Evolutionary conservation across 1,140 invertebrate genomes (phyloP).

Genomic region (Aphelinus certus): DNA sequence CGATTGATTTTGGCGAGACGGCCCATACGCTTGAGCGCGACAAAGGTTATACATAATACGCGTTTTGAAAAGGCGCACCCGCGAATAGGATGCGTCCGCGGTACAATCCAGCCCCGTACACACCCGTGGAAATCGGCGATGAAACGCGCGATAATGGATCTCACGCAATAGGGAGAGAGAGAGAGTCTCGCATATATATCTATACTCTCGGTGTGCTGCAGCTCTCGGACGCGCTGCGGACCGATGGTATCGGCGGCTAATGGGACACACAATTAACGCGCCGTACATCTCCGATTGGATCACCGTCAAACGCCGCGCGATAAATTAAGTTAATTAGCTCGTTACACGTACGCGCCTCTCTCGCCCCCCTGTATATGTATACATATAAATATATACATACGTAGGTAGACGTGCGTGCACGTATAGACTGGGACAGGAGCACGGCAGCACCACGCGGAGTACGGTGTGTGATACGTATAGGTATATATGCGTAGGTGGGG

Average conservation of each 20-base stretch:
- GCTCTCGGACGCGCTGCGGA: conserved; percentile 34
- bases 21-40: no score
- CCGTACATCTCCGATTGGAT: conserved; percentile 55
- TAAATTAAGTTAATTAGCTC: conserved; percentile 61
- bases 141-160: conserved; percentile 51
- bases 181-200: no score
- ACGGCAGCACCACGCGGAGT: neutral
- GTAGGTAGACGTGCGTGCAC: no score
- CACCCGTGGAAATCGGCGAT: conserved; percentile 37
- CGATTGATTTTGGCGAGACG: no score
- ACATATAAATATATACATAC: no score
- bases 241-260: conserved; percentile 55
- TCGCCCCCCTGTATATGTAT: neutral
- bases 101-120: neutral
- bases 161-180: conserved; percentile 43
- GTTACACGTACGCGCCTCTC: conserved; percentile 40
- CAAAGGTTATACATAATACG: no score
- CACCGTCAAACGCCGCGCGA: conserved; percentile 49
- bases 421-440: no score
- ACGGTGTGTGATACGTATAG: neutral
- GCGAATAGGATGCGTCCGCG: no score
- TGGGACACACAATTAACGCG: conserved; percentile 56
- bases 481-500: no score
- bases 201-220: no score
- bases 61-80: no score